phyloP scores from a whole-genome alignment of 2,888 invertebrate species.

The Caenorhabditis becei region DNA sequence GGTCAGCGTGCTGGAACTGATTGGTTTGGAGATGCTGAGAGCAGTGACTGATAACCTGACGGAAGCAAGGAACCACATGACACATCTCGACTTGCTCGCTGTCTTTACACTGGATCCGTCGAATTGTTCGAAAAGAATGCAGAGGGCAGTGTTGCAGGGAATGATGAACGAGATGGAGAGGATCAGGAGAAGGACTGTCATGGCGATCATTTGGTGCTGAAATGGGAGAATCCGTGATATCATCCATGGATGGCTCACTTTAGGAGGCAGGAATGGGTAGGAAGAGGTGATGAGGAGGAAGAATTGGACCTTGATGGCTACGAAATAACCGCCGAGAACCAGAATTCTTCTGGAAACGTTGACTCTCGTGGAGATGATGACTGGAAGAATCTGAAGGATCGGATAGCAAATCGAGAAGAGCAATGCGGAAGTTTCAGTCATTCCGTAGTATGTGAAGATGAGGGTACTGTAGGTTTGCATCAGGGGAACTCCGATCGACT shows the following conservation, averaged over 20 bases:
- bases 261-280: conserved; percentile 57
- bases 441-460: conserved; percentile 44
- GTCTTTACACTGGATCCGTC: conserved; percentile 58
- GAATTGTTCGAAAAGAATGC: conserved; percentile 72
- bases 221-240: too few species aligned
- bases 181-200: conserved; percentile 59
- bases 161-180: conserved; percentile 63
- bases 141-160: conserved; percentile 74
- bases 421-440: conserved; percentile 13
- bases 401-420: conserved; percentile 51
- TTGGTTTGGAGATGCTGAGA: neutral
- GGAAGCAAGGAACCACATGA: conserved; percentile 72
- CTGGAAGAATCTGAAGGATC: conserved; percentile 48
- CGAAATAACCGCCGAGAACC: conserved; percentile 63
- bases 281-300: conserved; percentile 60
- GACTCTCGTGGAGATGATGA: conserved; percentile 38
- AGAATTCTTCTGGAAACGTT: conserved; percentile 55
- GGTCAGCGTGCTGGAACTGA: conserved; percentile 68
- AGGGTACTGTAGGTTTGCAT: conserved; percentile 66
- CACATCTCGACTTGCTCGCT: conserved; percentile 62
- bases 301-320: conserved; percentile 58
- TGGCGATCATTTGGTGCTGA: conserved; percentile 58
- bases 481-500: conserved; percentile 72
- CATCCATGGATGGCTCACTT: too few species aligned
- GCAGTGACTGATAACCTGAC: conserved; percentile 64